Percentiles rank a stretch among this genome's conserved stretches.
Evolutionary conservation across 2,888 invertebrate species (phyloP).

Genomic region (Epirrita christyi): DNA sequence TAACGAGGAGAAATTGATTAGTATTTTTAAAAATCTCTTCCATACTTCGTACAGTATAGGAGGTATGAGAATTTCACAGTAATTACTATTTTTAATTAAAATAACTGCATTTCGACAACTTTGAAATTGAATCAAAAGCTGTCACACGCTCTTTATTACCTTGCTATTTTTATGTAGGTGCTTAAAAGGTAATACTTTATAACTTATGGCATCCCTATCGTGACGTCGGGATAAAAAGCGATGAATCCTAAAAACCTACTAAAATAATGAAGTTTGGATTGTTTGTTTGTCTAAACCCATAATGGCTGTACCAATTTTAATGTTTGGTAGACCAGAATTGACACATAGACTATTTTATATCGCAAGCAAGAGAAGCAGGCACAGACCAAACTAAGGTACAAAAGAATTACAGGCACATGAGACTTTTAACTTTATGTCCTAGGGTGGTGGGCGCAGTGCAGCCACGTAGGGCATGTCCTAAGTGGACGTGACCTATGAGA

Average conservation of each 20-base stretch:
- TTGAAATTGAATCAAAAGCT: neutral
- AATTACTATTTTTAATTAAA: neutral
- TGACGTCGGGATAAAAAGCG: slow-evolving; percentile 37
- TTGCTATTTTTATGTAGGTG: neutral
- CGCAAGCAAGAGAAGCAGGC: too few species aligned
- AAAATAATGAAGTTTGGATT: slow-evolving; percentile 40
- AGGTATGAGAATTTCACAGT: neutral
- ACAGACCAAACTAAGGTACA: too few species aligned
- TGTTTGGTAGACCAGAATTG: too few species aligned
- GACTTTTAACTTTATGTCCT: too few species aligned
- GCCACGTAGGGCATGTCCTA: too few species aligned
- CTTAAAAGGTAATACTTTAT: neutral
- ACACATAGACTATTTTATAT: too few species aligned
- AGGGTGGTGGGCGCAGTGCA: too few species aligned
- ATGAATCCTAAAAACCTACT: slow-evolving; percentile 46
- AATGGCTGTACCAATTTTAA: too few species aligned
- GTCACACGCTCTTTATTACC: neutral
- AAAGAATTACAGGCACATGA: too few species aligned
- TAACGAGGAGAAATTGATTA: slow-evolving; percentile 16
- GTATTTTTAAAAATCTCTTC: neutral
- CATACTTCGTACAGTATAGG: neutral
- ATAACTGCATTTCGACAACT: neutral
- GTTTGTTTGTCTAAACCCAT: too few species aligned
- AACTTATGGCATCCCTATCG: neutral
- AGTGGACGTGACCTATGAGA: too few species aligned